Percentiles rank a stretch among this genome's conserved stretches.
Evolutionary conservation across 2,797 vertebrate genomes (phyloP).

Genomic region (Bovichtus diacanthus): DNA sequence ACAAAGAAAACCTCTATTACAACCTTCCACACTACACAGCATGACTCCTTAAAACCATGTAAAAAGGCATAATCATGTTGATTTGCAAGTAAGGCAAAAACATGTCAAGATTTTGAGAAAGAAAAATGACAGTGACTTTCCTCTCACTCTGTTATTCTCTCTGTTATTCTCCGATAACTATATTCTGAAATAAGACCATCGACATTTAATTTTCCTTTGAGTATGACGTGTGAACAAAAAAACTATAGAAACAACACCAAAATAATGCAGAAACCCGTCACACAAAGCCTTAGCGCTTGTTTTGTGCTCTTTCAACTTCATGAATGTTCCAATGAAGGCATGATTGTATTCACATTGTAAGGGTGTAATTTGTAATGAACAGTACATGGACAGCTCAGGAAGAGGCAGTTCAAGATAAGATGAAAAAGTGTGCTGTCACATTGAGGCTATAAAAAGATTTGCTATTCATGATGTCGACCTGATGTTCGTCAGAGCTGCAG

Average conservation of each 20-base stretch:
- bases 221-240: background rate
- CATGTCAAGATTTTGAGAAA: slow-evolving; percentile 4
- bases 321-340: slow-evolving; percentile 45
- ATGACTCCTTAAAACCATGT: slow-evolving; percentile 9
- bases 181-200: background rate
- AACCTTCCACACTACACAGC: slow-evolving; percentile 14
- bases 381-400: slow-evolving; percentile 1
- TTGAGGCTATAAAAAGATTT: slow-evolving; percentile 22
- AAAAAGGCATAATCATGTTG: slow-evolving; percentile 29
- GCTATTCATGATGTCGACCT: slow-evolving; percentile 30
- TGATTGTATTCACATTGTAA: slow-evolving; percentile 26
- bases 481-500: slow-evolving; percentile 11
- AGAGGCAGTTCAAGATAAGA: background rate
- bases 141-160: slow-evolving; percentile 1
- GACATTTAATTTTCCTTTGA: background rate
- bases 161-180: background rate
- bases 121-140: background rate
- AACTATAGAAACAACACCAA: background rate
- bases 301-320: slow-evolving; percentile 35
- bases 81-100: slow-evolving; percentile 9
- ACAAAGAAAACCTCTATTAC: slow-evolving; percentile 30
- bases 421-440: slow-evolving; percentile 13
- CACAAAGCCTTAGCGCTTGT: background rate
- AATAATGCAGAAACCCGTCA: background rate
- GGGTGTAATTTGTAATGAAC: slow-evolving; percentile 33